Conservation (phyloP, 2,888 invertebrate species). For the Liposcelis brunnea region DNA sequence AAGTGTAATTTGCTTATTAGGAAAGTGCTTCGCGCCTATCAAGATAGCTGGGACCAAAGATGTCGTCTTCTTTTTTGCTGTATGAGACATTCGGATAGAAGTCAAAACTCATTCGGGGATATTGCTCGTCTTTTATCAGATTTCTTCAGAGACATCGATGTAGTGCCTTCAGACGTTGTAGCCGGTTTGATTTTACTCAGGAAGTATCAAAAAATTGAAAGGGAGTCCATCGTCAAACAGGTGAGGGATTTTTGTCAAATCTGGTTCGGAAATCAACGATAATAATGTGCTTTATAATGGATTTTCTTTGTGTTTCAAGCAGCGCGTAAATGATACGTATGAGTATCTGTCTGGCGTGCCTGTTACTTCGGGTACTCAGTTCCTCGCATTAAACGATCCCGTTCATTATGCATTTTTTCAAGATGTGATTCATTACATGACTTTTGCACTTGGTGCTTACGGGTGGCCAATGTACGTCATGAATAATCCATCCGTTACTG, state of each 20-base stretch:
- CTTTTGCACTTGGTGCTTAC: slow-evolving; percentile 69
- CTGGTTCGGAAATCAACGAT: neutral
- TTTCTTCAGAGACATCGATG: slow-evolving; percentile 74
- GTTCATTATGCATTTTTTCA: slow-evolving; percentile 50
- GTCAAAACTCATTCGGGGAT: slow-evolving; percentile 67
- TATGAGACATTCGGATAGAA: slow-evolving; percentile 57
- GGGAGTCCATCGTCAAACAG: slow-evolving; percentile 54
- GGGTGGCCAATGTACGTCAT: slow-evolving; percentile 78
- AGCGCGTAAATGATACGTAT: slow-evolving; percentile 65
- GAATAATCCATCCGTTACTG: slow-evolving; percentile 46
- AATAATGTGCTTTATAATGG: slow-evolving; percentile 6
- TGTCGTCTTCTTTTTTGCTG: slow-evolving; percentile 69
- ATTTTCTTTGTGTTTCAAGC: slow-evolving; percentile 17
- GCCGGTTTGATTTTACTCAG: slow-evolving; percentile 65
- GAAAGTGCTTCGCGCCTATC: slow-evolving; percentile 71
- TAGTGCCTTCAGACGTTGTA: slow-evolving; percentile 73
- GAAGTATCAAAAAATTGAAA: slow-evolving; percentile 61
- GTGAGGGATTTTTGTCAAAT: slow-evolving; percentile 22
- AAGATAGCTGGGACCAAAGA: slow-evolving; percentile 74
- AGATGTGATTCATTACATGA: slow-evolving; percentile 64
- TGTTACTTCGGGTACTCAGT: slow-evolving; percentile 62
- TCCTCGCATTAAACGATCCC: slow-evolving; percentile 59
- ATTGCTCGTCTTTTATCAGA: slow-evolving; percentile 68
- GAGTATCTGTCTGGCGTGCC: slow-evolving; percentile 74
- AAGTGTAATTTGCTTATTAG: slow-evolving; percentile 27